Percentiles rank a stretch among this genome's conserved stretches.
These are phyloP conservation scores for Acropora yongei DNA, from an alignment of 64 coral and sea anemone genomes.

Conservation along the genomic window DNA sequence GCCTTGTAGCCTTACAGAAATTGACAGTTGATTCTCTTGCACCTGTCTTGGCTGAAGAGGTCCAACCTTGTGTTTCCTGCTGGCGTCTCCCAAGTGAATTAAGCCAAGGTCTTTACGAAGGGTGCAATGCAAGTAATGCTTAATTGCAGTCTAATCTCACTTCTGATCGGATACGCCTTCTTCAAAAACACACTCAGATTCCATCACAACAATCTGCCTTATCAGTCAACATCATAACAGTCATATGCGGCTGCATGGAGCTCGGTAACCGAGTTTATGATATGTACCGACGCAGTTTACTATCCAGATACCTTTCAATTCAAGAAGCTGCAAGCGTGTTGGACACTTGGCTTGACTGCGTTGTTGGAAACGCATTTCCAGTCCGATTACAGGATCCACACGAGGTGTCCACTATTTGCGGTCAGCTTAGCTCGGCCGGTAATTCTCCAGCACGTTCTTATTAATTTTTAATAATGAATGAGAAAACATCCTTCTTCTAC, in stretches of 20 bases:
- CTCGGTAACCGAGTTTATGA: constrained; percentile 67
- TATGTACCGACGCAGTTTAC: constrained; percentile 60
- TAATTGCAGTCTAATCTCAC: constrained; percentile 55
- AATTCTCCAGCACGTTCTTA: background rate
- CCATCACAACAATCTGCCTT: constrained; percentile 3
- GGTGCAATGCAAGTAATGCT: constrained; percentile 73
- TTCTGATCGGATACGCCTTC: too few relatives aligned
- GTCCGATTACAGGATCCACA: constrained; percentile 56
- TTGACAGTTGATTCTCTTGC: too few relatives aligned
- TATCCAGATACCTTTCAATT: too few relatives aligned
- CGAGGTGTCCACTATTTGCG: constrained; percentile 33
- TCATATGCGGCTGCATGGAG: constrained; percentile 61
- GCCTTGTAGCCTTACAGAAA: too few relatives aligned
- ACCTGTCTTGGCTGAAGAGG: constrained; percentile 7
- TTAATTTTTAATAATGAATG: too few relatives aligned
- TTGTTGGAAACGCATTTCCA: constrained; percentile 44
- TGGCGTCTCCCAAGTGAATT: constrained; percentile 43
- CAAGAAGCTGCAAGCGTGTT: constrained; percentile 67
- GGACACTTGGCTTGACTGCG: constrained; percentile 19
- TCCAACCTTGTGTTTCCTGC: background rate
- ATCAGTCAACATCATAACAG: background rate
- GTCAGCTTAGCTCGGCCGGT: constrained; percentile 27
- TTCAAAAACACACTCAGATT: background rate
- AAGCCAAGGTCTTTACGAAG: constrained; percentile 64
- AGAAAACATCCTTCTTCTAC: constrained; percentile 71